Conservation (phyloP, 1,140 invertebrate species). For the Heliconius eleuchia region DNA sequence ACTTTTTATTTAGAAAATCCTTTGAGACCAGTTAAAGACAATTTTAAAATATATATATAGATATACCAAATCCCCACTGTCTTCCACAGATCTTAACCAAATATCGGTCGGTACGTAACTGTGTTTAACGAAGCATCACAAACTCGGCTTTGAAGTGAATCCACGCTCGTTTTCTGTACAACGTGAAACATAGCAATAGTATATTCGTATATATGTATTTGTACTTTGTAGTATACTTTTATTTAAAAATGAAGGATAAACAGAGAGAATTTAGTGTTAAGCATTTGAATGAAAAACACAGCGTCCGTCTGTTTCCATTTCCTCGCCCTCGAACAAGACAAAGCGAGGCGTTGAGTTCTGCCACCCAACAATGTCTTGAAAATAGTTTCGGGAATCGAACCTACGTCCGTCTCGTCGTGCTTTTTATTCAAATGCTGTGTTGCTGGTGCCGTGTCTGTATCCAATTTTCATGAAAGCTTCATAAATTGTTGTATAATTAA, state of each 20-base stretch:
- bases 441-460: no score
- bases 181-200: slow-evolving; percentile 19
- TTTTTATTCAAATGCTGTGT: no score
- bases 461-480: no score
- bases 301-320: no score
- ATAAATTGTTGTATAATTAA: no score
- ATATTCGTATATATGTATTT: background rate
- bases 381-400: no score
- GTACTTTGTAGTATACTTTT: background rate
- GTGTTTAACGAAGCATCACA: slow-evolving; percentile 45
- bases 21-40: background rate
- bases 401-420: no score
- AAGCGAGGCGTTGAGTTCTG: no score
- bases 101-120: slow-evolving; percentile 32
- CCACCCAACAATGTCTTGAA: no score
- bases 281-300: no score
- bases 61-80: background rate
- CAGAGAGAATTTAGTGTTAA: no score
- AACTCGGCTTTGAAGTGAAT: slow-evolving; percentile 40
- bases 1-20: background rate
- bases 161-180: slow-evolving; percentile 27
- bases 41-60: background rate
- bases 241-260: background rate
- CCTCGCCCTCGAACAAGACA: no score
- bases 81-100: background rate